Percentiles rank a stretch among this genome's conserved stretches.
phyloP scores from a whole-genome alignment of 92 coral and sea anemone genomes.

The Zoanthus gigantus region DNA sequence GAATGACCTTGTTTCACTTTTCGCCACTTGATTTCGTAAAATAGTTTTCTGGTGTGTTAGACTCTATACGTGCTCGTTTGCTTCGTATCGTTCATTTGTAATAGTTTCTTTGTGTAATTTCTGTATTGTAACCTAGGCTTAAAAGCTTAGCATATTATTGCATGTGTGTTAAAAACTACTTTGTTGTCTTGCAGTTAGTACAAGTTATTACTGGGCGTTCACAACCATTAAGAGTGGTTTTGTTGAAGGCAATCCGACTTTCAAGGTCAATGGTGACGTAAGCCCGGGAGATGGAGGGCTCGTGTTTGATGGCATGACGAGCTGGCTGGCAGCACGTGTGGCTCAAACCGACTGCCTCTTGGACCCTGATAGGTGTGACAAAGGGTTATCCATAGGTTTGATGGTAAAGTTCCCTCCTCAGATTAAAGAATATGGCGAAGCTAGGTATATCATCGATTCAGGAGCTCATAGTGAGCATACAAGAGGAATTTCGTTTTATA shows the following conservation, averaged over 20 bases:
- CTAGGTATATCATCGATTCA: conserved; percentile 87
- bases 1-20: too few species aligned
- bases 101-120: too few species aligned
- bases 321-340: conserved; percentile 82
- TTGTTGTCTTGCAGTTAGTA: conserved; percentile 45
- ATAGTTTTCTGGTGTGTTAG: too few species aligned
- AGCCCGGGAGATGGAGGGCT: conserved; percentile 72
- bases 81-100: neutral
- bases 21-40: too few species aligned
- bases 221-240: conserved; percentile 63
- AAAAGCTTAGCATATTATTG: neutral
- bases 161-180: neutral
- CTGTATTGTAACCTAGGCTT: neutral
- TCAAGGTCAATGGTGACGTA: conserved; percentile 77
- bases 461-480: conserved; percentile 88
- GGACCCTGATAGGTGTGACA: conserved; percentile 76
- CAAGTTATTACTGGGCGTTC: conserved; percentile 85
- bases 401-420: conserved; percentile 66
- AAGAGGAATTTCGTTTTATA: conserved; percentile 82
- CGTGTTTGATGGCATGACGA: conserved; percentile 77
- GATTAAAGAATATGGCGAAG: conserved; percentile 62
- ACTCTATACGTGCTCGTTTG: neutral
- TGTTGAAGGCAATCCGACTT: conserved; percentile 87
- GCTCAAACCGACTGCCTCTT: conserved; percentile 76
- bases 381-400: conserved; percentile 84